Base-by-base conservation (phyloP, 2,888 invertebrate genomes). In the Ectobius pallidus region DNA sequence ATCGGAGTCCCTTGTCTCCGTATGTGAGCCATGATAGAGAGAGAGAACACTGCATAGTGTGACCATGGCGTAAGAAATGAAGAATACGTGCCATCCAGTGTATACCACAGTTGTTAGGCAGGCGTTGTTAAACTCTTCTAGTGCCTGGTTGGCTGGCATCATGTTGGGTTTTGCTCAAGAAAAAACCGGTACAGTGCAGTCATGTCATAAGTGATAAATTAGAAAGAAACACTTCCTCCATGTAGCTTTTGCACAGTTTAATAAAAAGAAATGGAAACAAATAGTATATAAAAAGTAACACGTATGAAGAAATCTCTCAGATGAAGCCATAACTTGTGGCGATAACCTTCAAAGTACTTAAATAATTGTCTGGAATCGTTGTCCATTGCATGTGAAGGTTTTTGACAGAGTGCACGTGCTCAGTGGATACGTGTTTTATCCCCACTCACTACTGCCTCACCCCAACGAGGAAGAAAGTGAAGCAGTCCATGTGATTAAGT, bases 61-160 rank as follows among this genome's bases (percentile, higher is more conserved):
- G 44, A 44, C 30, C 22, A 55, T 55, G 27, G 55, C 27, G 11
- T 22, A 18, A 25, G 22, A 27, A 55, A 65, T 22, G 65, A 65
- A 39, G 55, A 72, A 22, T 46, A 72, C 49, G 72, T 72, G 72
- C 72, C 72, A 72, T 69, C 69, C 72, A 62, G 46, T 61, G 62
- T 61, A 34, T 32, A 39, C 58, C n/a, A 11, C 6, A 30, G 27
- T 30, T 58, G 58, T 58, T 30, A 58, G 27, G 22, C 55, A 55
- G 55, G 55, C 55, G 27, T 55, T 52, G 22, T 18, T 52, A 52
- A n/a, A 52, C 52, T 20, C 20, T 52, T 18, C 18, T 58, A 58
- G 58, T 58, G 58, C 58, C 58, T 58, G 32, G 65, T 65, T 46
- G 44, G 65, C 65, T 46, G 65, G 44, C 65, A 46, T 65, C 44